phyloP scores from a whole-genome alignment of 2,113 vertebrate species.

The Callipepla californica region DNA sequence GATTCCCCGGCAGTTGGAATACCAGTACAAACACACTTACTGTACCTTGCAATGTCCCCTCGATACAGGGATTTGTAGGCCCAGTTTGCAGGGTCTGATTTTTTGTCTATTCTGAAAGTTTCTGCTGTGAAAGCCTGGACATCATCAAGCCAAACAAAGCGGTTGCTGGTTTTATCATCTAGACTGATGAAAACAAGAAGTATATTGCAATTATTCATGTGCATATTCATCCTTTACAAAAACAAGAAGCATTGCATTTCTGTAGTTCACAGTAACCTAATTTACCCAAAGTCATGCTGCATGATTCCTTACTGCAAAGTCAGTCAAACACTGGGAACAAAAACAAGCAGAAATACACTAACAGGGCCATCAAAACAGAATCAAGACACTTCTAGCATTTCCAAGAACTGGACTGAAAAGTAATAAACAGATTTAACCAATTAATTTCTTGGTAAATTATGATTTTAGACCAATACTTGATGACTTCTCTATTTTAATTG shows the following conservation, averaged over 20 bases:
- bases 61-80: conserved; percentile 95
- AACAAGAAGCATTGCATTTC: background rate
- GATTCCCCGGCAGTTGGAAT: background rate
- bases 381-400: background rate
- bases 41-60: conserved; percentile 90
- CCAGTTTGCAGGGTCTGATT: conserved; percentile 92
- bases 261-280: background rate
- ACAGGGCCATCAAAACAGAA: background rate
- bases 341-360: background rate
- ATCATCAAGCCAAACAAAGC: conserved; percentile 91
- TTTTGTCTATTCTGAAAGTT: conserved; percentile 88
- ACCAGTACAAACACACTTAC: rapidly evolving
- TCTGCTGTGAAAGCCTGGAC: conserved; percentile 74
- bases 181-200: conserved; percentile 26
- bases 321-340: rapidly evolving
- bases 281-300: background rate
- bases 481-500: background rate
- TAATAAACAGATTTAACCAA: background rate
- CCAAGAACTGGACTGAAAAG: background rate
- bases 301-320: background rate
- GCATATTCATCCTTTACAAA: background rate
- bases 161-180: conserved; percentile 52
- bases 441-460: background rate
- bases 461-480: background rate
- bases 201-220: background rate